Evolutionary conservation across 2,113 vertebrate genomes (phyloP), one percentile per base, ranked within the genome.

Genomic region (Cricetomys ansorgei): DNA sequence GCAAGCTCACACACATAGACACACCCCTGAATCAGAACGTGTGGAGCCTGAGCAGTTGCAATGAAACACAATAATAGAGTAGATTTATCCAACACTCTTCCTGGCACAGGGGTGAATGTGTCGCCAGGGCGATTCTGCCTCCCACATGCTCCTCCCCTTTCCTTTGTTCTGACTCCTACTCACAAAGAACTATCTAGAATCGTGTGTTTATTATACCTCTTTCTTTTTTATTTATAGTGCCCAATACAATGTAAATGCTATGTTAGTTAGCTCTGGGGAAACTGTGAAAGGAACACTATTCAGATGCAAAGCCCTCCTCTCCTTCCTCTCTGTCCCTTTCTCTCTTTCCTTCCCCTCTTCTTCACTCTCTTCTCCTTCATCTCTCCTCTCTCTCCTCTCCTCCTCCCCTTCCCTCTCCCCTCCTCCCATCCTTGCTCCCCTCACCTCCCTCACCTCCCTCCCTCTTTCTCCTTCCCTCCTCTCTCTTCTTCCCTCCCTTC

Each of bases 121-220:
- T 62, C 64, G 19, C 27, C 3, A 62, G 2, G 29, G 55, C 10
- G 34, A 0, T 3, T 40, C 37, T 5, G 3, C n/a, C 65, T 34
- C 5, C 9, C 2, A 0, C 3, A 2, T 0, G 0, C 5, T 57
- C 34, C 55, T 55, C 84, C 43, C 34, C 40, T 8, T 1, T 45
- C 25, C 27, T 65, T 19, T 9, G 15, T 59, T 27, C 29, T 59
- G 31, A 27, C 5, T 80, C 4, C 40, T 92, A 10, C 15, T 67
- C 23, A 45, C 48, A 87, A 53, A 48, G n/a, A 81, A 25, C 5
- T 34, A 5, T 29, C 31, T 29, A 29, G 64, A 79, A 84, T 40
- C 48, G 53, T 50, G 25, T 70, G 16, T 59, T 73, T 57, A 59
- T 31, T 88, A 10, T 62, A 29, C 7, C 25, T 43, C 27, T 83